Conservation (phyloP, 1,140 invertebrate species). For the Drosophila neocordata region DNA sequence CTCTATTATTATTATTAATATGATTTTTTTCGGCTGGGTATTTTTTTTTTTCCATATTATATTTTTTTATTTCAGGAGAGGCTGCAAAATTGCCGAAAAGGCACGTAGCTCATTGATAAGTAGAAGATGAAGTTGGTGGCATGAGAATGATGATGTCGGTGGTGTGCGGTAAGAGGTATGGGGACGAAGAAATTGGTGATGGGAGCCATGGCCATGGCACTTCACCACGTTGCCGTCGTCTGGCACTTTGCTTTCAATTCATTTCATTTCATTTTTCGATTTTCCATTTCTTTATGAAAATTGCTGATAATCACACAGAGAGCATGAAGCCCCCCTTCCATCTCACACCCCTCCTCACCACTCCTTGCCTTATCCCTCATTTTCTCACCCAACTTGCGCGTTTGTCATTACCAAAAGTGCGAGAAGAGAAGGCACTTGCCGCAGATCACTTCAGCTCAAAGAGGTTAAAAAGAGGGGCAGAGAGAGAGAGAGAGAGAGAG, state of each 20-base stretch:
- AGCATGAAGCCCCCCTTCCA: not conserved
- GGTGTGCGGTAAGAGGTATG: not conserved
- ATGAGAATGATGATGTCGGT: conserved; percentile 22
- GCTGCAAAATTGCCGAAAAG: conserved; percentile 76
- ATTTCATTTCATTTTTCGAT: conserved; percentile 57
- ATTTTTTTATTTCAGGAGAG: conserved; percentile 42
- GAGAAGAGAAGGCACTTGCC: conserved; percentile 47
- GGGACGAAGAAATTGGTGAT: not conserved
- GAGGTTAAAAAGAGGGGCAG: not conserved
- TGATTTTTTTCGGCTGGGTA: conserved; percentile 15
- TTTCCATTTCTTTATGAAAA: conserved; percentile 77
- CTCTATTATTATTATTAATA: conserved; percentile 46
- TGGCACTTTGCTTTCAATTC: conserved; percentile 73
- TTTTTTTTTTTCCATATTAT: conserved; percentile 21
- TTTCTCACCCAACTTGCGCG: conserved; percentile 4
- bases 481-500: not conserved
- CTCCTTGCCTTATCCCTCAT: conserved; percentile 17
- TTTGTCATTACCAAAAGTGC: conserved; percentile 49
- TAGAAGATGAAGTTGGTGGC: conserved; percentile 35
- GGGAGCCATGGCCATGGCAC: conserved; percentile 57
- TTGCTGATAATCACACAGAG: conserved; percentile 66
- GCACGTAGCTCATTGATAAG: conserved; percentile 74
- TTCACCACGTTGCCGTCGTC: conserved; percentile 70
- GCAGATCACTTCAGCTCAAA: conserved; percentile 49
- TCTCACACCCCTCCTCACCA: not conserved